Conservation (phyloP, 1,140 invertebrate species). For the Cotesia glomerata region DNA sequence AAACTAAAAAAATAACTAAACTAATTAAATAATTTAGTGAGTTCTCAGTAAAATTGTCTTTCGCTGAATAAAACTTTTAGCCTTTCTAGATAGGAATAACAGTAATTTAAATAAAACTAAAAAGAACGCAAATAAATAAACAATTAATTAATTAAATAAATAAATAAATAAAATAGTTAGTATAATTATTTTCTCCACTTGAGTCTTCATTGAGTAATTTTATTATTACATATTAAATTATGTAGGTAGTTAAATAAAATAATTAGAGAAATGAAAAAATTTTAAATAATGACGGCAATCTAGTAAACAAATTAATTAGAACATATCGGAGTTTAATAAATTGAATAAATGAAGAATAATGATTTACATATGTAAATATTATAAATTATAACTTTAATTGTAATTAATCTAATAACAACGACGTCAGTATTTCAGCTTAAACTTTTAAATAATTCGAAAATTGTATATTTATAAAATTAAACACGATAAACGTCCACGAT, state of each 20-base stretch:
- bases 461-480: background rate
- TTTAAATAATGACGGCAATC: background rate
- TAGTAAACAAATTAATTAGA: background rate
- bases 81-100: slow-evolving; percentile 17
- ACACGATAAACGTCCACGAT: background rate
- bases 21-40: slow-evolving; percentile 17
- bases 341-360: background rate
- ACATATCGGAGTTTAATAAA: slow-evolving; percentile 2
- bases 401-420: background rate
- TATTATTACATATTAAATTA: background rate
- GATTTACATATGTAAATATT: background rate
- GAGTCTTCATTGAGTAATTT: background rate
- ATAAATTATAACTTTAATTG: background rate
- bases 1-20: background rate
- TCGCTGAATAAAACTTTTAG: slow-evolving; percentile 17
- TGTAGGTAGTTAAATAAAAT: background rate
- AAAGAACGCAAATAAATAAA: background rate
- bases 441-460: background rate
- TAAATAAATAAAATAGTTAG: background rate
- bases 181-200: slow-evolving; percentile 9
- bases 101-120: slow-evolving; percentile 5
- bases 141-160: too few species aligned
- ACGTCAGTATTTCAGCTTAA: slow-evolving; percentile 2
- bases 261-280: background rate
- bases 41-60: slow-evolving; percentile 22